These are phyloP conservation scores for Campoletis sonorensis DNA, from an alignment of 1,140 invertebrate genomes.

Conservation along the genomic window DNA sequence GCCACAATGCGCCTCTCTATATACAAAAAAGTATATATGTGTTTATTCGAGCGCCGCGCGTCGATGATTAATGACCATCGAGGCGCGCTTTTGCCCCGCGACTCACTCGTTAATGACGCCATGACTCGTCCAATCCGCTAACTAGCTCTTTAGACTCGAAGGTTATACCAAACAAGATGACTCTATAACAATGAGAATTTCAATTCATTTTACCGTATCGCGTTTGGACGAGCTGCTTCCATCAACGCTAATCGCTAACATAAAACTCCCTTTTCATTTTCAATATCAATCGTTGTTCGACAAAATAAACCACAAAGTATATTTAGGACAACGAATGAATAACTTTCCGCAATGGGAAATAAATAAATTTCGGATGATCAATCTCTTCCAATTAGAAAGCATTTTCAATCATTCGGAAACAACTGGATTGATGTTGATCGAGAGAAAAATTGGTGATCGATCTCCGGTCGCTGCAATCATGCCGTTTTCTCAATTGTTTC, in stretches of 20 bases:
- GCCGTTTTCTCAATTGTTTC: background rate
- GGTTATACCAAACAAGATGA: constrained; percentile 31
- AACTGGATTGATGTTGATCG: background rate
- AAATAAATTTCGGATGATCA: background rate
- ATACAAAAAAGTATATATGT: background rate
- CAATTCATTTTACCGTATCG: background rate
- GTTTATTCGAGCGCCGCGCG: constrained; percentile 59
- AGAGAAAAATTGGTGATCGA: background rate
- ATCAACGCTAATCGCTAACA: background rate
- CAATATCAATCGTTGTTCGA: no score
- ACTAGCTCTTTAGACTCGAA: constrained; percentile 63
- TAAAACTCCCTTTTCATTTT: background rate
- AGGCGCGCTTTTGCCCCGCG: constrained; percentile 49
- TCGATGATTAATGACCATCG: constrained; percentile 70
- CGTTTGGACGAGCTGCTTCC: background rate
- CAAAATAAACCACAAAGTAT: no score
- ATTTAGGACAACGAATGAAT: no score
- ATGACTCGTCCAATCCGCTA: constrained; percentile 69
- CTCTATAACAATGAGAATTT: constrained; percentile 7
- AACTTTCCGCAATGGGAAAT: no score
- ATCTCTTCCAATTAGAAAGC: background rate
- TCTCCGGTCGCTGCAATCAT: background rate
- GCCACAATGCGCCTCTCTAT: constrained; percentile 15
- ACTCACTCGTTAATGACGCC: constrained; percentile 66
- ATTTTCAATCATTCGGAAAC: background rate